Conservation (phyloP, 2,797 vertebrate genomes). For the Epinephelus malabaricus region DNA sequence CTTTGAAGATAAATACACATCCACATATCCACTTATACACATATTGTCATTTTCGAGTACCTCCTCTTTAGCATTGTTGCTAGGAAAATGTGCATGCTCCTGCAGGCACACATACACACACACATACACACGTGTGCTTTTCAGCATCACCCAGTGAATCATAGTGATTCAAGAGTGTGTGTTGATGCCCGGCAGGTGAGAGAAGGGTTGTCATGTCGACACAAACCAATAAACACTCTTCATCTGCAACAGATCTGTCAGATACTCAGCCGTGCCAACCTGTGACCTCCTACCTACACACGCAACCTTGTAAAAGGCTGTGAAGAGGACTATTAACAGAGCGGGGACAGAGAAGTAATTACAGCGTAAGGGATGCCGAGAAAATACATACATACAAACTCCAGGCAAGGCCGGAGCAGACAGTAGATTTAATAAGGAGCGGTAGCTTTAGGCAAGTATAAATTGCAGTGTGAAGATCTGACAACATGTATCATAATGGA, state of each 20-base stretch:
- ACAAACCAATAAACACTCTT: slow-evolving; percentile 79
- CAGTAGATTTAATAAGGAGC: slow-evolving; percentile 77
- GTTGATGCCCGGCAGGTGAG: slow-evolving; percentile 61
- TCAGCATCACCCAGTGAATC: slow-evolving; percentile 59
- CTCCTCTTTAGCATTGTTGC: slow-evolving; percentile 53
- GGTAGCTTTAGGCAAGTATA: slow-evolving; percentile 76
- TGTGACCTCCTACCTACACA: slow-evolving; percentile 62
- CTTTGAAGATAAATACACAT: slow-evolving; percentile 71
- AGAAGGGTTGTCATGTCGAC: slow-evolving; percentile 75
- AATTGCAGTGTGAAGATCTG: slow-evolving; percentile 82
- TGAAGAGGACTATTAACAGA: slow-evolving; percentile 60
- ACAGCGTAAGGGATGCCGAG: slow-evolving; percentile 42
- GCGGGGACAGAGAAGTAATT: slow-evolving; percentile 61
- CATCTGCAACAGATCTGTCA: slow-evolving; percentile 74
- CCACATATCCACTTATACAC: slow-evolving; percentile 53
- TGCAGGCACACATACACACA: slow-evolving; percentile 32
- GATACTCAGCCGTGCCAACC: slow-evolving; percentile 62
- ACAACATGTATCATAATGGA: slow-evolving; percentile 82
- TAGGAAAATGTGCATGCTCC: slow-evolving; percentile 32
- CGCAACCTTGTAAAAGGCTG: slow-evolving; percentile 53
- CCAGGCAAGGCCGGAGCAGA: slow-evolving; percentile 57
- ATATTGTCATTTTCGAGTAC: slow-evolving; percentile 50
- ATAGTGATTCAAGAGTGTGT: slow-evolving; percentile 57
- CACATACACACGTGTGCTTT: slow-evolving; percentile 7
- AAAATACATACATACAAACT: slow-evolving; percentile 52